Base-by-base conservation (phyloP, 1,140 invertebrate genomes). In the Chrysoperla carnea region DNA sequence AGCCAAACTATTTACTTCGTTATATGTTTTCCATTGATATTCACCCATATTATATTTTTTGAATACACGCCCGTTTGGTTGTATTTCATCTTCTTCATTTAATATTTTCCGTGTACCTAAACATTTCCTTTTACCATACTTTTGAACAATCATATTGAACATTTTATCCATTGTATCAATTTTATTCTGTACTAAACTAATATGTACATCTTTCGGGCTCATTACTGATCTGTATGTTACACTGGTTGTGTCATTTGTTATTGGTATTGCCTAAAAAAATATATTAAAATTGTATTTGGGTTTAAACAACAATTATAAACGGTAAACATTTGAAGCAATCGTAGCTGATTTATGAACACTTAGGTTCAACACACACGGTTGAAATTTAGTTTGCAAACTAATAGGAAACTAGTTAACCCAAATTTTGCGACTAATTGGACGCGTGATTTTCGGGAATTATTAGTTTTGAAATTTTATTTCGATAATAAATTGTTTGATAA, bases 11-110 rank as follows among this genome's bases (percentile, higher is more conserved):
- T 88, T 81, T 27, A 93, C 76, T 52, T 94, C 84, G 14, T 65
- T 63, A 60, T 77, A 96, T 5, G 79, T 81, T 43, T 82, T 76
- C 93, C 93, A 99, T 47, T 78, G 71, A 63, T 98, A 99, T 6
- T 89, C 79, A 27, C 90, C 91, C 74, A 94, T 81, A 54, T 85
- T 84, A 63, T 89, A 85, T 72, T 99, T 98, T 66, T 96, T 96
- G 56, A 99, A 98, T 14, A 95, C 72, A 56, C 86, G 76, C 37
- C 94, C 94, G 63, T 95, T 93, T 1, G 82, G 76, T 58, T 97
- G 91, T 1, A 78, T 60, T 60, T 98, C 93, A 54, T 97, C 89
- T 56, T 94, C 89, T 59, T 95, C 92, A 38, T 79, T 78, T 5
- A 96, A 66, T 40, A 98, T 81, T 51, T 92, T 75, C 37, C 95